Base-by-base conservation (phyloP, 2,888 invertebrate genomes). In the Tenthredo livida region DNA sequence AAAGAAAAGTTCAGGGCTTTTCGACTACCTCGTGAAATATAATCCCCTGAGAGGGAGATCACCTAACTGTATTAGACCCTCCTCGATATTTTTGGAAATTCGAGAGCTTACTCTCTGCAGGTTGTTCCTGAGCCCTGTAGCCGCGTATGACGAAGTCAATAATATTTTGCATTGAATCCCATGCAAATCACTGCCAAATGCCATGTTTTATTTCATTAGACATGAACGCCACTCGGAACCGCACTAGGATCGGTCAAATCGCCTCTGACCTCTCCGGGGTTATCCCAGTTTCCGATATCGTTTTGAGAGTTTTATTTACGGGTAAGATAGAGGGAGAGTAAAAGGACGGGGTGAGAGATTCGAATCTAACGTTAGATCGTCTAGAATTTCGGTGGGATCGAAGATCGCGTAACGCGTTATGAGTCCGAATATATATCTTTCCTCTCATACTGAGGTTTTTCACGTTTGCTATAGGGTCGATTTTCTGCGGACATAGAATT, bases 131-230 rank as follows among this genome's bases (percentile, higher is more conserved):
- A 5, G 10, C 21, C 10, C 72, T n/a, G 21, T 33, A 5, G 33
- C 67, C 33, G 15, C 33, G 15, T 17, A 67, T 10, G 9, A 0
- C 0, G 3, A 12, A 12, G 21, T 10, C 43, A 47, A 73, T 73
- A 47, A 73, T 73, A 47, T 73, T 73, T 43, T 6, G 9, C 21
- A 21, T 73, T 25, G 6, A 25, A 43, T 25, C 40, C 12, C 40
- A 43, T 72, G 72, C 72, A 72, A 72, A 78, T 21, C 54, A 78
- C 47, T 29, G 9, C 25, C 33, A 12, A 73, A 2, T 25, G 17
- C 25, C 58, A 25, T 37, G 78, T 37, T 47, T 33, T 37, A 78
- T 61, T 78, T 78, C 25, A 61, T 78, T n/a, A 29, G 37, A 58
- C 12, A 50, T 43, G 9, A 29, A 43, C 40, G 47, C 40, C 40